phyloP scores from a whole-genome alignment of 2,888 invertebrate genomes.

The Plusia festucae region DNA sequence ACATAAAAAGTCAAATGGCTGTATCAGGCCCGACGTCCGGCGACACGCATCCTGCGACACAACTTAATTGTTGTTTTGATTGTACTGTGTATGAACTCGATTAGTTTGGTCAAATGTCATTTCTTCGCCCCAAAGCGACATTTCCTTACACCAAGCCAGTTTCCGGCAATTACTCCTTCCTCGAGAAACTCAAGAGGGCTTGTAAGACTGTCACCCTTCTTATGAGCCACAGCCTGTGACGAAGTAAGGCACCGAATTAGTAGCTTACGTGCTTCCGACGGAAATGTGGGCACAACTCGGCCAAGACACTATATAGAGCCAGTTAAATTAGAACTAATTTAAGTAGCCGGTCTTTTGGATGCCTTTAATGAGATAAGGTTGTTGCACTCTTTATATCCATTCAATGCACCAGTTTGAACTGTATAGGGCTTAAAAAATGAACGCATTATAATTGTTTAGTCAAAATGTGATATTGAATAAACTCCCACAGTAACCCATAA shows the following conservation, averaged over 20 bases:
- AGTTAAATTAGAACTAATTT: slow-evolving; percentile 66
- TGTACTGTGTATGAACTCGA: slow-evolving; percentile 80
- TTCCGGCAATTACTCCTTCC: slow-evolving; percentile 88
- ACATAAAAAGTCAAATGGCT: slow-evolving; percentile 64
- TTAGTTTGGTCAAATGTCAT: slow-evolving; percentile 87
- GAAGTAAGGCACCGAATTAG: slow-evolving; percentile 77
- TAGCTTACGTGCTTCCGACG: slow-evolving; percentile 82
- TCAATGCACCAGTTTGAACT: slow-evolving; percentile 26
- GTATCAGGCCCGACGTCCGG: slow-evolving; percentile 52
- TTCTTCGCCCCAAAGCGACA: slow-evolving; percentile 79
- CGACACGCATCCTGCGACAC: slow-evolving; percentile 82
- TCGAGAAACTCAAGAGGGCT: slow-evolving; percentile 76
- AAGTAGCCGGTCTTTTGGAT: slow-evolving; percentile 57
- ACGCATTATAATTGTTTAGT: slow-evolving; percentile 16
- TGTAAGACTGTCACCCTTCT: slow-evolving; percentile 78
- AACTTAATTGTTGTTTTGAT: slow-evolving; percentile 82
- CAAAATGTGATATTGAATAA: slow-evolving; percentile 39
- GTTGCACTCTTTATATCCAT: slow-evolving; percentile 45
- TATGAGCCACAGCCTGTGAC: slow-evolving; percentile 81
- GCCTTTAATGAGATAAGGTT: slow-evolving; percentile 55
- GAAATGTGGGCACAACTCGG: slow-evolving; percentile 78
- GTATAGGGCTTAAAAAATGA: slow-evolving; percentile 30
- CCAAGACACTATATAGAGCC: slow-evolving; percentile 65
- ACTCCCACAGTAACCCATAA: slow-evolving; percentile 75
- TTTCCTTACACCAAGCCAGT: slow-evolving; percentile 80